Conservation (phyloP, 2,888 invertebrate species). For the Lacanobia oleracea region DNA sequence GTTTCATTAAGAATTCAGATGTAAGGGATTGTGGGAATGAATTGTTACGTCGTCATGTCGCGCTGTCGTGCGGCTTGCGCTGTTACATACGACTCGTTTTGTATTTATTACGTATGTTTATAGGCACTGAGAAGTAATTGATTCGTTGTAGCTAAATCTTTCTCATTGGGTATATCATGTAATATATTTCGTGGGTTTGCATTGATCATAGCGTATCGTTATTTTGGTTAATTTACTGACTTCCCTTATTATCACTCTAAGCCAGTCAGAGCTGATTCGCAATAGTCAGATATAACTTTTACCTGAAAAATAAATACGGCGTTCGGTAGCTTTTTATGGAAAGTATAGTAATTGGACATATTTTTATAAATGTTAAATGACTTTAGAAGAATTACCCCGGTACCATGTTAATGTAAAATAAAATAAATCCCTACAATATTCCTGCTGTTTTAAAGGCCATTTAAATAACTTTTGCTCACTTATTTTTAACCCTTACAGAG, state of each 20-base stretch:
- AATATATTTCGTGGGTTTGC: background rate
- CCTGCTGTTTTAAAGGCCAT: constrained; percentile 2
- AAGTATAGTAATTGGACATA: no score
- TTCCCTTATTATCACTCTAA: background rate
- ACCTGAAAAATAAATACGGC: no score
- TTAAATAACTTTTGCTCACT: constrained; percentile 20
- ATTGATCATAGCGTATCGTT: background rate
- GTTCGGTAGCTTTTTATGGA: no score
- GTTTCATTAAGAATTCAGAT: constrained; percentile 89
- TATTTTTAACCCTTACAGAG: constrained; percentile 22
- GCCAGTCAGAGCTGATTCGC: no score
- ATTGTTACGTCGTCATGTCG: constrained; percentile 72
- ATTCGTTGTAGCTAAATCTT: constrained; percentile 22
- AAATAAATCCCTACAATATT: background rate
- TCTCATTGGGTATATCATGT: background rate
- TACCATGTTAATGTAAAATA: background rate
- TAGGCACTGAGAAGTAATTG: constrained; percentile 40
- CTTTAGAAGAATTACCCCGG: no score
- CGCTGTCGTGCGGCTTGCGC: constrained; percentile 51
- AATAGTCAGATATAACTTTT: no score
- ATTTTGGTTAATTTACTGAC: background rate
- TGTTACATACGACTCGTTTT: constrained; percentile 44
- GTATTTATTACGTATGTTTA: constrained; percentile 46
- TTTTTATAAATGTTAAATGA: no score
- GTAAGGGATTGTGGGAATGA: constrained; percentile 86